Evolutionary conservation across 2,797 vertebrate genomes (phyloP).

Genomic region (Pipistrellus pygmaeus): DNA sequence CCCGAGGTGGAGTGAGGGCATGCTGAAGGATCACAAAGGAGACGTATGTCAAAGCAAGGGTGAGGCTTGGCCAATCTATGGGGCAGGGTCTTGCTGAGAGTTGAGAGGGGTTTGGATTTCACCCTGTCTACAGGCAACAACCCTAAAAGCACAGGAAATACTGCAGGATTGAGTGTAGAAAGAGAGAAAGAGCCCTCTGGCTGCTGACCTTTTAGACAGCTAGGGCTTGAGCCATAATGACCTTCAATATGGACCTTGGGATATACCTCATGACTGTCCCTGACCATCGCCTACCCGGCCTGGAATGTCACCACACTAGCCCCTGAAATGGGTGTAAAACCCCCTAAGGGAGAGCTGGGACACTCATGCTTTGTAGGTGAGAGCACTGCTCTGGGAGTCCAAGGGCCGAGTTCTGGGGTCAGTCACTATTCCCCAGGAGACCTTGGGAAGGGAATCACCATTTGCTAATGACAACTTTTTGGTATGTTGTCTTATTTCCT

Average conservation of each 20-base stretch:
- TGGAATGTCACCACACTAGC: background rate
- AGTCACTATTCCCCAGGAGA: background rate
- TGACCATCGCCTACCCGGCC: too few species aligned
- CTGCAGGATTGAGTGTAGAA: background rate
- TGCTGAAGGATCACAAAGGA: background rate
- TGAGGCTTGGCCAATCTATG: background rate
- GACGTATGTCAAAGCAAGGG: too few species aligned
- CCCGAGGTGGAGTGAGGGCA: background rate
- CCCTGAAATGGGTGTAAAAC: background rate
- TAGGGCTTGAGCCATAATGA: background rate
- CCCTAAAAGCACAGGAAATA: background rate
- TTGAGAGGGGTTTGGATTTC: background rate
- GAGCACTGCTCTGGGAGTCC: background rate
- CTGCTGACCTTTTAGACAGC: background rate
- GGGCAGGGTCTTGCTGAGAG: background rate
- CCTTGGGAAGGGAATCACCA: background rate
- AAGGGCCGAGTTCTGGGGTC: background rate
- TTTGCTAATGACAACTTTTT: background rate
- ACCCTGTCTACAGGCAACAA: background rate
- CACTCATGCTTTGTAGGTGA: background rate
- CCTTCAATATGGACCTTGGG: background rate
- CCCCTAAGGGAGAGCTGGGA: background rate
- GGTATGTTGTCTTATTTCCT: background rate
- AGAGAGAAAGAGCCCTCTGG: background rate
- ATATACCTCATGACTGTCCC: background rate